Evolutionary conservation across 2,113 vertebrate species (phyloP).

Genomic region (Barnardius zonarius): DNA sequence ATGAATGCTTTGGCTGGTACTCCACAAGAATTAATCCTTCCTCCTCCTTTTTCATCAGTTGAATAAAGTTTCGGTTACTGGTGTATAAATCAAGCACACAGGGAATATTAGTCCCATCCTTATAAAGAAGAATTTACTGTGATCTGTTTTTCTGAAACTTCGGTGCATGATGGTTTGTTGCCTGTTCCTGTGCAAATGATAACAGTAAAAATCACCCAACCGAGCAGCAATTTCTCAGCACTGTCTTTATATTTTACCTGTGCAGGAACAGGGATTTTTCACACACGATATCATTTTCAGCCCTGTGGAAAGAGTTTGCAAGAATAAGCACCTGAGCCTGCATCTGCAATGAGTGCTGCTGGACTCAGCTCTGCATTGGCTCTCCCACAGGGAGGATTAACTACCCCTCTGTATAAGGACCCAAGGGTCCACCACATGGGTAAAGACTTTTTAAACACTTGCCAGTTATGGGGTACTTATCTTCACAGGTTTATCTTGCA

Average conservation of each 20-base stretch:
- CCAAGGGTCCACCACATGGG: rapidly evolving
- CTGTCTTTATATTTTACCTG: conserved; percentile 37
- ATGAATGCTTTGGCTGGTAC: neutral
- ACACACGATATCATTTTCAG: neutral
- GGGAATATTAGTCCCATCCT: conserved; percentile 35
- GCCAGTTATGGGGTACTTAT: neutral
- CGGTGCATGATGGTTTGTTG: neutral
- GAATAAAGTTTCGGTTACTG: conserved; percentile 5
- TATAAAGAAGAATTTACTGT: conserved; percentile 58
- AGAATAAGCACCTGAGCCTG: neutral
- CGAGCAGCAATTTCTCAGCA: neutral
- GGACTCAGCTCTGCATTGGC: neutral
- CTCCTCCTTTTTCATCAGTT: conserved; percentile 30
- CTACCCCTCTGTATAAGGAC: neutral
- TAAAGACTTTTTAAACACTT: neutral
- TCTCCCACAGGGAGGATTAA: neutral
- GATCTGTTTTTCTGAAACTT: conserved; percentile 48
- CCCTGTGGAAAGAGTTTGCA: neutral
- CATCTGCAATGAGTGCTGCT: neutral
- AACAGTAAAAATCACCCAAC: conserved; percentile 43
- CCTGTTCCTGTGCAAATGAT: conserved; percentile 38
- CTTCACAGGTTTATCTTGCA: rapidly evolving
- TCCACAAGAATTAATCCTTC: neutral
- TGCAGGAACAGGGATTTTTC: neutral
- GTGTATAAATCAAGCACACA: conserved; percentile 45